Evolutionary conservation across 2,888 invertebrate genomes (phyloP).

Genomic region (Tetranychus piercei): DNA sequence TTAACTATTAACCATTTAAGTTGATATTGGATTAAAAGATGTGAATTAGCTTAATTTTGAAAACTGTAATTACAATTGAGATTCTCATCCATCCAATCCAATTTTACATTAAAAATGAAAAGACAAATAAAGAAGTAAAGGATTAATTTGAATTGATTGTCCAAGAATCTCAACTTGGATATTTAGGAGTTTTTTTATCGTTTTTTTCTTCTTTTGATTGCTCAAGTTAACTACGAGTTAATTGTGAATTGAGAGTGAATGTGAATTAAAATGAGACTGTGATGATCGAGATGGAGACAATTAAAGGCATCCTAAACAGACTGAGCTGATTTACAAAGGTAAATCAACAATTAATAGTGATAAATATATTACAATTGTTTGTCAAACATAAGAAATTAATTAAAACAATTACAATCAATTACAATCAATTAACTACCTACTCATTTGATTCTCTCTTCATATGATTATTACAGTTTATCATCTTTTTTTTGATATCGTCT

Average conservation of each 20-base stretch:
- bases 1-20: not conserved
- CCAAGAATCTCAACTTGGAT: not conserved
- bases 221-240: not conserved
- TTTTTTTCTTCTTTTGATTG: not conserved
- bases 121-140: not conserved
- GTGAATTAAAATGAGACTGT: not conserved
- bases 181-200: not conserved
- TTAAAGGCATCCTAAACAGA: conserved; percentile 1
- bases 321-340: not conserved
- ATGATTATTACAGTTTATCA: not conserved
- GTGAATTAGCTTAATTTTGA: not conserved
- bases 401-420: not conserved
- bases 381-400: not conserved
- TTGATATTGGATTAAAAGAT: not conserved
- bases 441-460: not conserved
- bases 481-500: not conserved
- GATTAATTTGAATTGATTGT: no score
- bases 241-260: not conserved
- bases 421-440: not conserved
- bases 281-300: not conserved
- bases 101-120: not conserved
- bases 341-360: not conserved
- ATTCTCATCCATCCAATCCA: not conserved
- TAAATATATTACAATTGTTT: not conserved
- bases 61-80: not conserved